Conservation (phyloP, 1,140 invertebrate genomes). For the Octopus sinensis region DNA sequence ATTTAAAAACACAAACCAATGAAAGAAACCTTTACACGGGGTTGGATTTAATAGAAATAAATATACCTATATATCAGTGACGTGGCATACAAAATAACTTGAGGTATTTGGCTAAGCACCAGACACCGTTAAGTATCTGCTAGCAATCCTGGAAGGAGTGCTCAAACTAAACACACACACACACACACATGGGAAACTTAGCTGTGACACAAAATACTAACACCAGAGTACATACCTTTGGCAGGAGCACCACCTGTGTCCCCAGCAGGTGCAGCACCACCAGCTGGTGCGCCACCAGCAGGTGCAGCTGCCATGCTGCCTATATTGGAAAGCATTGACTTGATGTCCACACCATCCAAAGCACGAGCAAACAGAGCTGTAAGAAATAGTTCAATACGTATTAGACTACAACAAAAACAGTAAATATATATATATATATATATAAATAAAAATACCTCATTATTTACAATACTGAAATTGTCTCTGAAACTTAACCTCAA, state of each 20-base stretch:
- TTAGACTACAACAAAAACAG: not conserved
- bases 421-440: too few relatives aligned
- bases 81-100: too few relatives aligned
- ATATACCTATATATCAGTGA: too few relatives aligned
- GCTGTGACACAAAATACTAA: not conserved
- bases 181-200: not conserved
- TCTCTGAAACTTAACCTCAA: not conserved
- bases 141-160: constrained; percentile 17
- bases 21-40: too few relatives aligned
- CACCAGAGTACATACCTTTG: constrained; percentile 28
- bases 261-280: constrained; percentile 67
- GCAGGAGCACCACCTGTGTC: constrained; percentile 58
- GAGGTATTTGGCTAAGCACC: too few relatives aligned
- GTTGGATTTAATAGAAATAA: too few relatives aligned
- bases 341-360: constrained; percentile 89
- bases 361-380: constrained; percentile 90
- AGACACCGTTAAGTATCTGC: too few relatives aligned
- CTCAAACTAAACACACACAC: not conserved
- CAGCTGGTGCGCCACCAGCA: constrained; percentile 69
- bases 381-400: constrained; percentile 14
- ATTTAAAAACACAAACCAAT: too few relatives aligned
- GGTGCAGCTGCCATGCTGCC: constrained; percentile 86
- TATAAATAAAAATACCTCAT: not conserved
- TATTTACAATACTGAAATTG: too few relatives aligned
- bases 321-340: constrained; percentile 91